Base-by-base conservation (phyloP, 2,888 invertebrate genomes). In the Oxystoma pomonae region DNA sequence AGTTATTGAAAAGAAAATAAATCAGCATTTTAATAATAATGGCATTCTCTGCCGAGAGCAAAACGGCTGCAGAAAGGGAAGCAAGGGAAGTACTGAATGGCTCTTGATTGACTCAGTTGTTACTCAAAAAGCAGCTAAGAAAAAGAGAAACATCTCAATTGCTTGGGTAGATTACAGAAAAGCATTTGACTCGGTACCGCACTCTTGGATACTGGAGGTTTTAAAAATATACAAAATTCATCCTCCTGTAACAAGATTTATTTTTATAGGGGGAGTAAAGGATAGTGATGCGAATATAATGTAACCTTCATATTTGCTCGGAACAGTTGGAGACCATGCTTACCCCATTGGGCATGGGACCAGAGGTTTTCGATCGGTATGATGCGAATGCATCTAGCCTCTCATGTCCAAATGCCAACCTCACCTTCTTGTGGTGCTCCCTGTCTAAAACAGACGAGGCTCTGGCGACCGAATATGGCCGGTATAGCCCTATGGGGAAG, bases 171-270 rank as follows among this genome's bases (percentile, higher is more conserved):
- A 58, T 20, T 61, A 57, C 20, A 16, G 21, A 2, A 58, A 61
- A 19, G 61, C 57, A 1, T 61, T 61, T 20, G 61, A 61, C 20
- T 58, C 57, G 16, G 53, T 61, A 1, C 53, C 61, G 16, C 58
- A 61, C 18, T 19, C n/a, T 1, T 61, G 61, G 61, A 16, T 61
- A 2, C 9, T 57, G 16, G 16, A 50, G 18, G n/a, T 16, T 12
- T 21, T 61, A 17, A 12, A 61, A 18, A 52, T 58, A 1, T 52
- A 57, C 22, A 52, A 20, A 12, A 20, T 61, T 16, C 16, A 50
- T 17, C 2, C 21, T 1, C n/a, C 2, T 5, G 20, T 57, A 3
- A n/a, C n/a, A 1, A 17, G 20, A 2, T 53, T 53, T 53, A 19
- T 53, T 16, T 9, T 9, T n/a, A 50, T 50, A n/a, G 50, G n/a